Percentiles rank a stretch among this genome's conserved stretches.
Conservation (phyloP, 30 jellyfish, hydroid and myxozoan genomes). For the Phacellophora camtschatica region DNA sequence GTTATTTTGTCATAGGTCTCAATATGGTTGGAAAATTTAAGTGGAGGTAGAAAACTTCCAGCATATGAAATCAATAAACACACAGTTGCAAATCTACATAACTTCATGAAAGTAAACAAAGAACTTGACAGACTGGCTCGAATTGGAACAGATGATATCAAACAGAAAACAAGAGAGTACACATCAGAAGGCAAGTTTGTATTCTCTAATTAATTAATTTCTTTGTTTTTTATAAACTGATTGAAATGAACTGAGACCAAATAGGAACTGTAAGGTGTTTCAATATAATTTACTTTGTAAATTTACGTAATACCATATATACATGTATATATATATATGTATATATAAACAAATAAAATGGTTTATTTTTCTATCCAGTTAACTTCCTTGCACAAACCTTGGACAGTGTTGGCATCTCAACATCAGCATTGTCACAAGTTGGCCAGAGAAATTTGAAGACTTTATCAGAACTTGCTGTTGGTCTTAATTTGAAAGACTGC, state of each 20-base stretch:
- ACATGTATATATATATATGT: too few relatives aligned
- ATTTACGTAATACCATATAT: too few relatives aligned
- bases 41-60: slow-evolving; percentile 9
- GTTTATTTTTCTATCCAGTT: not conserved
- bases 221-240: too few relatives aligned
- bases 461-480: slow-evolving; percentile 32
- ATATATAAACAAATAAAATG: too few relatives aligned
- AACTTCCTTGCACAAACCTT: not conserved
- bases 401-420: slow-evolving; percentile 27
- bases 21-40: slow-evolving; percentile 14
- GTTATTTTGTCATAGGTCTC: slow-evolving; percentile 22
- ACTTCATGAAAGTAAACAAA: slow-evolving; percentile 10
- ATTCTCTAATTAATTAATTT: too few relatives aligned
- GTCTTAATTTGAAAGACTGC: slow-evolving; percentile 28
- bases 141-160: slow-evolving; percentile 15
- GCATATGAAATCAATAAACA: slow-evolving; percentile 46
- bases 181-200: slow-evolving; percentile 18
- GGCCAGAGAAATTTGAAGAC: slow-evolving; percentile 31
- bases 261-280: too few relatives aligned
- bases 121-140: slow-evolving; percentile 19
- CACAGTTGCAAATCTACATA: not conserved
- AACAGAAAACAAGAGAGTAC: slow-evolving; percentile 35
- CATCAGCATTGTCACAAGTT: slow-evolving; percentile 12
- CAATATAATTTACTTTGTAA: too few relatives aligned
- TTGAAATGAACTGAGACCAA: too few relatives aligned